phyloP scores from a whole-genome alignment of 1,140 invertebrate species.

The Heliothis subflexa region DNA sequence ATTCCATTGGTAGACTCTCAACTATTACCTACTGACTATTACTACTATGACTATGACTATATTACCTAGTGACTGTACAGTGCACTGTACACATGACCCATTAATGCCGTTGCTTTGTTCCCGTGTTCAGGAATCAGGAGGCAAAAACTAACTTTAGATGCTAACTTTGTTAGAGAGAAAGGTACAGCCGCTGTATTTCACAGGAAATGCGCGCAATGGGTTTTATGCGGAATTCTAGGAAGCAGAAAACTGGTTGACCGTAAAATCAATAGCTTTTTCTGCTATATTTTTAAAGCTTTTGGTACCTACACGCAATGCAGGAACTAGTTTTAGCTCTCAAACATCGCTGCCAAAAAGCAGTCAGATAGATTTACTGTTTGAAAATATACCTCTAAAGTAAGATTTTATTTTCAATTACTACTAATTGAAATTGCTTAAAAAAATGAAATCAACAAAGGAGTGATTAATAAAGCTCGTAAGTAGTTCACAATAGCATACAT shows the following conservation, averaged over 20 bases:
- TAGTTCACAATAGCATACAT: background rate
- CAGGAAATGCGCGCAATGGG: constrained; percentile 22
- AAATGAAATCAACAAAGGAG: background rate
- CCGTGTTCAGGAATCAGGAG: constrained; percentile 6
- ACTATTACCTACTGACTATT: no score
- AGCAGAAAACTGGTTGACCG: constrained; percentile 12
- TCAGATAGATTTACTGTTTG: no score
- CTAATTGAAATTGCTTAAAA: no score
- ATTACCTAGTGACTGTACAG: no score
- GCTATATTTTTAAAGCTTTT: constrained; percentile 1
- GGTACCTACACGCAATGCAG: background rate
- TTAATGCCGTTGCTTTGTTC: background rate
- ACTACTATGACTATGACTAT: no score
- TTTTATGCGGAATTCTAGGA: constrained; percentile 28
- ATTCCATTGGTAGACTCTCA: background rate
- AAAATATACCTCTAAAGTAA: no score
- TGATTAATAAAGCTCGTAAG: background rate
- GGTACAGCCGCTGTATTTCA: constrained; percentile 22
- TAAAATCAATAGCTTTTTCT: constrained; percentile 35
- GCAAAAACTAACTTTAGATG: constrained; percentile 31
- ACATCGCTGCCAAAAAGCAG: no score
- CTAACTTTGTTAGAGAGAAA: constrained; percentile 29
- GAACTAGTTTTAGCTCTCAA: background rate
- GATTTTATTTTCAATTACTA: no score
- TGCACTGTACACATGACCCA: background rate